A percentile compares a stretch with the other conserved stretches of the same genome.
Conservation (phyloP, 2,888 invertebrate genomes). For the Acleris sparsana region DNA sequence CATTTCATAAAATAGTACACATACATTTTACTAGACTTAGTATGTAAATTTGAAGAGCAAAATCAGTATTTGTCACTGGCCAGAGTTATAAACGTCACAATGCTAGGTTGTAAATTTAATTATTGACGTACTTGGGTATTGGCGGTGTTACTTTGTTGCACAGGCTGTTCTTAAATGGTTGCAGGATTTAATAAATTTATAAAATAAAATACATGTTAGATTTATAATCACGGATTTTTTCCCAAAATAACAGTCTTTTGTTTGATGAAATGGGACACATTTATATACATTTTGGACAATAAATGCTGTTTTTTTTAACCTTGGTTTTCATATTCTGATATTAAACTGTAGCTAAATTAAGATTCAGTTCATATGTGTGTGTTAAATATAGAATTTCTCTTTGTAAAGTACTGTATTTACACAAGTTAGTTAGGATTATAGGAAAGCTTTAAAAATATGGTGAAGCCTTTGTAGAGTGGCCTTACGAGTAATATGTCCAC, state of each 20-base stretch:
- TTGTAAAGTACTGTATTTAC: no score
- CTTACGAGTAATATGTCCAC: constrained; percentile 36
- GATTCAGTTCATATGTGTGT: no score
- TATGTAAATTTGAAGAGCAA: constrained; percentile 27
- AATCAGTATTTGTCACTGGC: constrained; percentile 54
- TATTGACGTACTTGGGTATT: constrained; percentile 53
- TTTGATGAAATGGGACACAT: no score
- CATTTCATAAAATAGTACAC: neutral
- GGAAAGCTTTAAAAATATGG: neutral
- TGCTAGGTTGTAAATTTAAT: constrained; percentile 70
- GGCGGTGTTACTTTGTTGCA: constrained; percentile 59
- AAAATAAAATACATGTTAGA: neutral
- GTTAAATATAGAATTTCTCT: no score
- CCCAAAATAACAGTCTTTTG: no score
- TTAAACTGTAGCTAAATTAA: no score
- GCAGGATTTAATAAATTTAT: constrained; percentile 16
- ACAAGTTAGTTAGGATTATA: no score
- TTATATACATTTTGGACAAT: no score
- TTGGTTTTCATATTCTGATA: no score
- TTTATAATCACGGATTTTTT: neutral
- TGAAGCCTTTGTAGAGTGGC: constrained; percentile 43
- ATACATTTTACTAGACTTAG: neutral
- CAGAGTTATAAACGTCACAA: constrained; percentile 71
- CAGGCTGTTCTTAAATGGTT: constrained; percentile 49
- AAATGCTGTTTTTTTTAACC: no score